Evolutionary conservation across 2,113 vertebrate species (phyloP).

Genomic region (Chaetodon auriga): DNA sequence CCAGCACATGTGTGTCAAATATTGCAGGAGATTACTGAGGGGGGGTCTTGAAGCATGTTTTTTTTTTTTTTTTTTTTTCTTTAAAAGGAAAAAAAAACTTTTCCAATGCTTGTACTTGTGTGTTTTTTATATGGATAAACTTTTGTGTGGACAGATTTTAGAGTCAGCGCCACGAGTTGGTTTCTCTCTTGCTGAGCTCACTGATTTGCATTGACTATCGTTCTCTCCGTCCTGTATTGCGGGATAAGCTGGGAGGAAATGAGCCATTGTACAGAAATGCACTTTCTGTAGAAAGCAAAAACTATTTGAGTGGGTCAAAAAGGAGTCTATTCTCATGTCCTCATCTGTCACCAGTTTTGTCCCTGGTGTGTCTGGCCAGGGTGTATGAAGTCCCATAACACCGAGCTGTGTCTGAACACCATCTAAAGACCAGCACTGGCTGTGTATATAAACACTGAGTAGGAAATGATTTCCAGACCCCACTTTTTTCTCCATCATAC

Average conservation of each 20-base stretch:
- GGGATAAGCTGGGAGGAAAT: slow-evolving; percentile 45
- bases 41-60: background rate
- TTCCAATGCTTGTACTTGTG: slow-evolving; percentile 11
- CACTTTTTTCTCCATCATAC: slow-evolving; percentile 22
- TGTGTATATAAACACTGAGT: slow-evolving; percentile 72
- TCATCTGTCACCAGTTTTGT: slow-evolving; percentile 60
- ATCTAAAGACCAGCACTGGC: slow-evolving; percentile 53
- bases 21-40: slow-evolving; percentile 37
- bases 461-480: slow-evolving; percentile 80
- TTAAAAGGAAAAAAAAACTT: background rate
- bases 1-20: slow-evolving; percentile 51
- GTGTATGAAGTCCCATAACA: slow-evolving; percentile 51
- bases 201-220: slow-evolving; percentile 46
- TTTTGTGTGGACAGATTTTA: slow-evolving; percentile 41
- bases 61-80: background rate
- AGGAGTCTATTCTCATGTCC: slow-evolving; percentile 41
- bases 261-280: slow-evolving; percentile 24
- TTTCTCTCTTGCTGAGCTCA: slow-evolving; percentile 47
- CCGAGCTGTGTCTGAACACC: slow-evolving; percentile 48
- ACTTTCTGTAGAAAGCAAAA: slow-evolving; percentile 47
- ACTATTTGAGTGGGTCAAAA: slow-evolving; percentile 38
- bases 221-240: slow-evolving; percentile 34
- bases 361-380: slow-evolving; percentile 37
- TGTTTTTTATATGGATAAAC: slow-evolving; percentile 23
- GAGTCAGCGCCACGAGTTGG: slow-evolving; percentile 24